Evolutionary conservation across 2,797 vertebrate species (phyloP).

Genomic region (Sparus aurata): DNA sequence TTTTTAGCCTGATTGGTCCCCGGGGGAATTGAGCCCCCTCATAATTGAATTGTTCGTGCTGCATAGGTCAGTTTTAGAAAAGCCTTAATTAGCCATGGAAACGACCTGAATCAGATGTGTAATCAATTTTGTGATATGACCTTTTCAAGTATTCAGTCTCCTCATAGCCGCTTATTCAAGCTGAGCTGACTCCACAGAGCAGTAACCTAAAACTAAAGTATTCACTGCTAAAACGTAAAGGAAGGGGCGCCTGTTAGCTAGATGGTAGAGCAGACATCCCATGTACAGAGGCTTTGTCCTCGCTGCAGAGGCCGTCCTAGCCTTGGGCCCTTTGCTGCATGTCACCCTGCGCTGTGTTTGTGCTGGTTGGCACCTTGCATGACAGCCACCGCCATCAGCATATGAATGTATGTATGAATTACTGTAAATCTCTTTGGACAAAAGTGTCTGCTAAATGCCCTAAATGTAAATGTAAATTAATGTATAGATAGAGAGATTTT

Average conservation of each 20-base stretch:
- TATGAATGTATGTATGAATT: too few relatives aligned
- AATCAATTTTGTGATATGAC: constrained; percentile 7
- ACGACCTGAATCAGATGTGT: constrained; percentile 8
- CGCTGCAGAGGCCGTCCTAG: too few relatives aligned
- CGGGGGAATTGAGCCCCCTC: not conserved
- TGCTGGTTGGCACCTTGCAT: too few relatives aligned
- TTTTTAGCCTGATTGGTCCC: constrained; percentile 30
- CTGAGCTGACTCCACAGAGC: not conserved
- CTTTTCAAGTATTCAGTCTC: not conserved
- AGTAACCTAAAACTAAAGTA: not conserved
- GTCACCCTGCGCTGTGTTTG: too few relatives aligned
- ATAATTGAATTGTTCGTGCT: constrained; percentile 8
- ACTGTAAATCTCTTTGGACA: too few relatives aligned
- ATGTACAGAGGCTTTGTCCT: too few relatives aligned
- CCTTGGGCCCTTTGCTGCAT: too few relatives aligned
- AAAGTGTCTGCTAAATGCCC: too few relatives aligned
- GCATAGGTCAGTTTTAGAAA: constrained; percentile 12
- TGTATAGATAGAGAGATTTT: too few relatives aligned
- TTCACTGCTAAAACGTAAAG: not conserved
- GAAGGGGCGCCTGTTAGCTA: not conserved
- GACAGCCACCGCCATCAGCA: too few relatives aligned
- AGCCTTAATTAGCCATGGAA: constrained; percentile 18
- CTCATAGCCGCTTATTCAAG: not conserved
- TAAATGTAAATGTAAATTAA: too few relatives aligned
- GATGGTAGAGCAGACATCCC: too few relatives aligned